These are phyloP conservation scores for Cynaeus angustus DNA, from an alignment of 2,888 invertebrate genomes.

Conservation along the genomic window DNA sequence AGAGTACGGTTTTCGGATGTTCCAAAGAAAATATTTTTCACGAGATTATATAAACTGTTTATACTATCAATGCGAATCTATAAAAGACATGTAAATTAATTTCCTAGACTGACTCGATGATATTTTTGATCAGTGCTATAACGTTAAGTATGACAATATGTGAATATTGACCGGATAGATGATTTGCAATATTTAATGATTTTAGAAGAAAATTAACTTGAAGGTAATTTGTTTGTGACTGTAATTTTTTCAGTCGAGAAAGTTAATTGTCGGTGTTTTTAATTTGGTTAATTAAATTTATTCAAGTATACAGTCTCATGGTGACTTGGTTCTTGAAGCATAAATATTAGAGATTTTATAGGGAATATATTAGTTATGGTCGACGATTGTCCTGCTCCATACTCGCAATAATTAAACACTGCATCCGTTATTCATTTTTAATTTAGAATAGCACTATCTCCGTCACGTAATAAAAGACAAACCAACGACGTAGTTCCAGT, in stretches of 20 bases:
- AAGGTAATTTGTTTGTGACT: constrained; percentile 29
- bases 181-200: no score
- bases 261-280: constrained; percentile 49
- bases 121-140: no score
- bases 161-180: no score
- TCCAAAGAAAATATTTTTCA: no score
- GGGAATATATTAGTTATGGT: constrained; percentile 68
- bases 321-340: constrained; percentile 64
- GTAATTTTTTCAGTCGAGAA: constrained; percentile 35
- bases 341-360: constrained; percentile 67
- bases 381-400: constrained; percentile 66
- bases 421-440: constrained; percentile 66
- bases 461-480: constrained; percentile 45
- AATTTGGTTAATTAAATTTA: constrained; percentile 57
- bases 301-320: constrained; percentile 61
- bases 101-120: no score
- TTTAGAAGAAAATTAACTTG: neutral
- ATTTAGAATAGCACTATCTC: constrained; percentile 59
- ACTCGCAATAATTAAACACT: constrained; percentile 67
- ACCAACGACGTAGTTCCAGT: constrained; percentile 17
- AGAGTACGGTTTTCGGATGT: no score
- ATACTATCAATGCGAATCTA: no score
- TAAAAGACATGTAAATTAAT: no score
- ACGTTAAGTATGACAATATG: no score
- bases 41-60: no score